Evolutionary conservation across 2,888 invertebrate species (phyloP), one percentile per base, ranked within the genome.

Genomic region (Phaonia tiefii): DNA sequence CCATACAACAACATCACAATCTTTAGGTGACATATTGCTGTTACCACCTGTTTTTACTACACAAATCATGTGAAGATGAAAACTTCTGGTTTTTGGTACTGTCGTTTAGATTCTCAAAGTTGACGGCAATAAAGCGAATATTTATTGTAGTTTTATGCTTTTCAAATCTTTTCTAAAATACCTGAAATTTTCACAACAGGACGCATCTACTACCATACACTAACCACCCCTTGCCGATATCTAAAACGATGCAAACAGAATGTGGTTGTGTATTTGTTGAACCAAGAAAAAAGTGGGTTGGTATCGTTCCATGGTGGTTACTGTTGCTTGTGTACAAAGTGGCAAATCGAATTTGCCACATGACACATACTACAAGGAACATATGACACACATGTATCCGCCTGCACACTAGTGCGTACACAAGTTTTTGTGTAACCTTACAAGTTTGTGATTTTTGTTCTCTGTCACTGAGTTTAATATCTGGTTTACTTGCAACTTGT

Each of bases 141-240:
- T 81, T 81, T 79, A 81, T 81, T 63, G 78, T 65, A 81, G 78
- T 81, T 81, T 78, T 78, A 78, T 81, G 71, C 74, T 75, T 72
- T 31, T 49, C 44, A 72, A 81, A 78, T 75, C 72, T 69, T 69
- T 72, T 31, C 25, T 8, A 26, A 80, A 74, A 74, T 73, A 74
- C 65, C 65, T 56, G 44, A 60, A 80, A 17, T 46, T 60, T 60
- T 31, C 31, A 8, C 31, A 31, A 31, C 31, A 31, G 31, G 31
- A 31, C 3, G 8, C 31, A 3, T 31, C 3, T 31, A 8, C 31
- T 5, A 31, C 31, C 31, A 31, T 5, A 31, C 8, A 8, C 31
- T 3, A 31, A 31, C 31, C 31, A 31, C 31, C 31, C 31, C 31
- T 31, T 31, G 4, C 8, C 31, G 8, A 20, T 22, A 22, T 8